Conservation (phyloP, 2,797 vertebrate species). For the Microctenopoma stevenorrisi region DNA sequence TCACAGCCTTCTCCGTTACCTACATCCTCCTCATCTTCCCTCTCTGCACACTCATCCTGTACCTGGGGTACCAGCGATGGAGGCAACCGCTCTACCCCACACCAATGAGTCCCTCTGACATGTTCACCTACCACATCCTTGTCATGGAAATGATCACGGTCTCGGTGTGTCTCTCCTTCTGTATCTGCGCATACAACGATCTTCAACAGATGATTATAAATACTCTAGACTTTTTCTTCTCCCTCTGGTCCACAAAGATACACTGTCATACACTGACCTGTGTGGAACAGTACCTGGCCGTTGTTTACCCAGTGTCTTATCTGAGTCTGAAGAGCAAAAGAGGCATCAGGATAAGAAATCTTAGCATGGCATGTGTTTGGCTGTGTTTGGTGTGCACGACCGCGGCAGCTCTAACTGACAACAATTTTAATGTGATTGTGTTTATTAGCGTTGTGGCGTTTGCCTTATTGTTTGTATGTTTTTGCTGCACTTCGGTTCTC, state of each 20-base stretch:
- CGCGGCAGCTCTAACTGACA: no score
- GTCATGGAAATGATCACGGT: conserved; percentile 1
- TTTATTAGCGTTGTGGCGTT: rapidly evolving
- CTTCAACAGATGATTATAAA: no score
- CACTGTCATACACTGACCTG: no score
- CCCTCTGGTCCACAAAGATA: no score
- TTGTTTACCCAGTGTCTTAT: no score
- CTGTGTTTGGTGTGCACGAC: no score
- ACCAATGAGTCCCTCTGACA: conserved; percentile 12
- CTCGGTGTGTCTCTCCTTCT: background rate
- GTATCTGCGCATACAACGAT: no score
- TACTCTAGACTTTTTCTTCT: no score
- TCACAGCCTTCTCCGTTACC: no score
- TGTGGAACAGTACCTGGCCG: no score
- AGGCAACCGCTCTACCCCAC: background rate
- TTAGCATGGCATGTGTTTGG: conserved; percentile 17
- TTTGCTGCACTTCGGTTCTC: conserved; percentile 21
- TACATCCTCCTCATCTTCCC: conserved; percentile 15
- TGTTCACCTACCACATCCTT: conserved; percentile 26
- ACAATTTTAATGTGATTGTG: no score
- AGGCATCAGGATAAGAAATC: conserved; percentile 18
- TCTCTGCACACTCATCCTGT: conserved; percentile 4
- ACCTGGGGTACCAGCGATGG: conserved; percentile 10
- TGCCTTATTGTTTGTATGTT: background rate
- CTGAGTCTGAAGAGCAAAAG: background rate